A percentile compares a stretch with the other conserved stretches of the same genome.
These are phyloP conservation scores for Henricia sp. DNA, from an alignment of 53 echinoderm and acorn worm genomes.

Conservation along the genomic window DNA sequence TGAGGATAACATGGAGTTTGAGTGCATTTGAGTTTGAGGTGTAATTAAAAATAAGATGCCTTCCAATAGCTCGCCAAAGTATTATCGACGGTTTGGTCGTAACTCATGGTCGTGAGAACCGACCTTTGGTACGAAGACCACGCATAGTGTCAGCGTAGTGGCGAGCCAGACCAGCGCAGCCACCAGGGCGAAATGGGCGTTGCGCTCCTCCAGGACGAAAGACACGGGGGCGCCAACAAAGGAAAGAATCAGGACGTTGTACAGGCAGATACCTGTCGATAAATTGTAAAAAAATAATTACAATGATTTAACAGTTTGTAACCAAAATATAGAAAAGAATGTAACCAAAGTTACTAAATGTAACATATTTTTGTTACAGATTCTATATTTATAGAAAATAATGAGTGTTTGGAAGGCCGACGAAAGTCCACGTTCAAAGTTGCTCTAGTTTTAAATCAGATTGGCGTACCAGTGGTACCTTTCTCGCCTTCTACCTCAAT, in stretches of 20 bases:
- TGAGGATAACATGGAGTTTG: no score
- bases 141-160: constrained; percentile 78
- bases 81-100: background rate
- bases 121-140: constrained; percentile 90
- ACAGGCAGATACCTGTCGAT: constrained; percentile 81
- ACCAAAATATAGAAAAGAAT: background rate
- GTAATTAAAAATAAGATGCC: background rate
- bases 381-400: no score
- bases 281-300: background rate
- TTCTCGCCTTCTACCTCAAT: no score
- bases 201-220: constrained; percentile 70
- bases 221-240: constrained; percentile 77
- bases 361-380: no score
- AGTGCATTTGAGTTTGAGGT: background rate
- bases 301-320: background rate
- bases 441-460: no score
- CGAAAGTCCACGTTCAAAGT: no score
- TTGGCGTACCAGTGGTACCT: no score
- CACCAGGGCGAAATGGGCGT: constrained; percentile 76
- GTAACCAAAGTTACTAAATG: no score
- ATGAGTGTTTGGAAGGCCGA: no score
- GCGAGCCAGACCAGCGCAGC: constrained; percentile 83
- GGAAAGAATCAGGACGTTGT: constrained; percentile 79
- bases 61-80: background rate
- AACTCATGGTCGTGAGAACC: background rate